Evolutionary conservation across 2,113 vertebrate species (phyloP).

Genomic region (Syngnathus floridae): DNA sequence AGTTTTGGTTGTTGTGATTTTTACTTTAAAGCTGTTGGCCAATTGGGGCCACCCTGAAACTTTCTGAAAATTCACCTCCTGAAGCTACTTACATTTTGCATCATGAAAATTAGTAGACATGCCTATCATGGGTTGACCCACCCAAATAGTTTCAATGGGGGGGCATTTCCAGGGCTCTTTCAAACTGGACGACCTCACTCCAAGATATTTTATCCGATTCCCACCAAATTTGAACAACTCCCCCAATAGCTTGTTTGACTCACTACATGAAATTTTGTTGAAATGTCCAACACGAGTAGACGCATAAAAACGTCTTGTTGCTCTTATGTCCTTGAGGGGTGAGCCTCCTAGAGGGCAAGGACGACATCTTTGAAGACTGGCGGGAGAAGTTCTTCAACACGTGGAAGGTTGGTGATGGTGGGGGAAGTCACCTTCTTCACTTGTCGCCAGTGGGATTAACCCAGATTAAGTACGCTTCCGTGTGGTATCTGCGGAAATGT

Average conservation of each 20-base stretch:
- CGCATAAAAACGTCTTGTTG: not conserved
- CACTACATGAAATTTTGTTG: not conserved
- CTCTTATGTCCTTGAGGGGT: slow-evolving; percentile 68
- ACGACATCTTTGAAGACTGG: slow-evolving; percentile 84
- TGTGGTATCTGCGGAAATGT: not conserved
- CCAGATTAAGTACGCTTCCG: slow-evolving; percentile 29
- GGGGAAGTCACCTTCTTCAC: slow-evolving; percentile 40
- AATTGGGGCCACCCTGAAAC: not conserved
- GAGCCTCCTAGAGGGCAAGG: slow-evolving; percentile 83
- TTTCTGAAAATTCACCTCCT: not conserved
- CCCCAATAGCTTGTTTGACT: not conserved
- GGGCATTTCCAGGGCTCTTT: no score
- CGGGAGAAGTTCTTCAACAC: slow-evolving; percentile 90
- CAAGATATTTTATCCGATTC: no score
- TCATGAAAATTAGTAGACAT: no score
- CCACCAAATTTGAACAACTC: no score
- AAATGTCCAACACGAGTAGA: no score
- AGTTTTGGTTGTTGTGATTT: not conserved
- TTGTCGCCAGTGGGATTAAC: slow-evolving; percentile 40
- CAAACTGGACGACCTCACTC: no score
- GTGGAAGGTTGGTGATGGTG: slow-evolving; percentile 74
- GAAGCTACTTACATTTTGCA: not conserved
- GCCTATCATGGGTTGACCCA: no score
- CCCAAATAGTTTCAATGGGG: no score
- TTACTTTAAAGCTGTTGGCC: not conserved